phyloP scores from a whole-genome alignment of 2,797 vertebrate genomes.

The Caiman crocodilus region DNA sequence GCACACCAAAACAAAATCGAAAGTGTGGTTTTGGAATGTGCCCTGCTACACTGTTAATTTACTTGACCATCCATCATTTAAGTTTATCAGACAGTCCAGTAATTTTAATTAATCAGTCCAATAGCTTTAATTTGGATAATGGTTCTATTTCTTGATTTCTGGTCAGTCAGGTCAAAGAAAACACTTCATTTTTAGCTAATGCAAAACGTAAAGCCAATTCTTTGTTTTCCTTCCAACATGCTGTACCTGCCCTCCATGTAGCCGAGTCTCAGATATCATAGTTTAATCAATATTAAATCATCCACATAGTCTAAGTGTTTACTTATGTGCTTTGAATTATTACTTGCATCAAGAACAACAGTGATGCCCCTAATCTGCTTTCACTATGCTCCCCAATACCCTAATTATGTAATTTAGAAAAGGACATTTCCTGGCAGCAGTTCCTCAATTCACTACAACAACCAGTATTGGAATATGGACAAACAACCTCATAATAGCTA shows the following conservation, averaged over 20 bases:
- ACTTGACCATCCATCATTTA: constrained; percentile 23
- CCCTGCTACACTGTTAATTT: not conserved
- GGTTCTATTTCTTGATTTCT: constrained; percentile 67
- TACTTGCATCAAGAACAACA: constrained; percentile 67
- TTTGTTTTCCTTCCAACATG: constrained; percentile 63
- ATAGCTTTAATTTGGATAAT: constrained; percentile 66
- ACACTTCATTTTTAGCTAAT: constrained; percentile 48
- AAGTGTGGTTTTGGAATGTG: not conserved
- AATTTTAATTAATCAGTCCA: constrained; percentile 21
- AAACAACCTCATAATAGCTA: constrained; percentile 81
- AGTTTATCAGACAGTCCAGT: constrained; percentile 23
- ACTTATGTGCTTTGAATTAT: constrained; percentile 80
- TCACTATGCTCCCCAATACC: constrained; percentile 70
- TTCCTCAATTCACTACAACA: constrained; percentile 75
- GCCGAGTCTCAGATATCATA: constrained; percentile 71
- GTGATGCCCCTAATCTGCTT: constrained; percentile 79
- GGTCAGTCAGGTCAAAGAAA: constrained; percentile 55
- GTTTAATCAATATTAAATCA: constrained; percentile 77
- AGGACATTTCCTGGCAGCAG: constrained; percentile 82
- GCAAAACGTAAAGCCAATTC: constrained; percentile 27
- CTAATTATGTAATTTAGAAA: constrained; percentile 83
- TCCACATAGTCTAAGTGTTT: constrained; percentile 75
- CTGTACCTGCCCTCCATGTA: constrained; percentile 59
- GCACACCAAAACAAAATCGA: not conserved
- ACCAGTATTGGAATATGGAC: constrained; percentile 64